These are phyloP conservation scores for Bettongia penicillata DNA, from an alignment of 2,113 vertebrate genomes.

Conservation along the genomic window DNA sequence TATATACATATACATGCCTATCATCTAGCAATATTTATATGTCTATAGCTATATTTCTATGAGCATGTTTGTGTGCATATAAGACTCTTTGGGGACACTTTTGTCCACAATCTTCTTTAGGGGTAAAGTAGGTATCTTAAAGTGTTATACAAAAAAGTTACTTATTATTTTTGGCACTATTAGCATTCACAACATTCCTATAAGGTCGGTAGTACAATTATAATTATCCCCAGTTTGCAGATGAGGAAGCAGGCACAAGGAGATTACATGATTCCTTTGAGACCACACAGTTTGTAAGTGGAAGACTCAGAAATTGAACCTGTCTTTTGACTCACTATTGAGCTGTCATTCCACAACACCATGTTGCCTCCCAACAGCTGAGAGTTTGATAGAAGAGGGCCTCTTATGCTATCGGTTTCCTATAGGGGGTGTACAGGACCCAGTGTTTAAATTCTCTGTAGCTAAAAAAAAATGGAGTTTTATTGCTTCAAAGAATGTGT, in stretches of 20 bases:
- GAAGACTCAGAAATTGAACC: background rate
- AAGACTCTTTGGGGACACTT: background rate
- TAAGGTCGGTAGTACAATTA: background rate
- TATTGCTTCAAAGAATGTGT: background rate
- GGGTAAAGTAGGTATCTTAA: background rate
- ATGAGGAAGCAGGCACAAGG: background rate
- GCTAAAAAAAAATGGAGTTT: background rate
- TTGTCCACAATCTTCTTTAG: background rate
- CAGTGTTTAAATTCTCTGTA: background rate
- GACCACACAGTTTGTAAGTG: background rate
- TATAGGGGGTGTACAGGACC: background rate
- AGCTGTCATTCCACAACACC: background rate
- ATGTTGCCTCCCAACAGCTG: background rate
- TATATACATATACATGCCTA: background rate
- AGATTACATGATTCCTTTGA: background rate
- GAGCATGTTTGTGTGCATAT: background rate
- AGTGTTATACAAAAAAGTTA: background rate
- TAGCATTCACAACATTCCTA: background rate
- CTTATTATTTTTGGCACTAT: background rate
- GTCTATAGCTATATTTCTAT: background rate
- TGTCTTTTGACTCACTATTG: background rate
- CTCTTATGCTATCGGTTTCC: background rate
- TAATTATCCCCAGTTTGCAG: background rate
- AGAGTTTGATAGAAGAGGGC: background rate
- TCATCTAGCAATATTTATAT: background rate